phyloP scores from a whole-genome alignment of 2,888 invertebrate genomes.

The Amphipyra tragopoginis region DNA sequence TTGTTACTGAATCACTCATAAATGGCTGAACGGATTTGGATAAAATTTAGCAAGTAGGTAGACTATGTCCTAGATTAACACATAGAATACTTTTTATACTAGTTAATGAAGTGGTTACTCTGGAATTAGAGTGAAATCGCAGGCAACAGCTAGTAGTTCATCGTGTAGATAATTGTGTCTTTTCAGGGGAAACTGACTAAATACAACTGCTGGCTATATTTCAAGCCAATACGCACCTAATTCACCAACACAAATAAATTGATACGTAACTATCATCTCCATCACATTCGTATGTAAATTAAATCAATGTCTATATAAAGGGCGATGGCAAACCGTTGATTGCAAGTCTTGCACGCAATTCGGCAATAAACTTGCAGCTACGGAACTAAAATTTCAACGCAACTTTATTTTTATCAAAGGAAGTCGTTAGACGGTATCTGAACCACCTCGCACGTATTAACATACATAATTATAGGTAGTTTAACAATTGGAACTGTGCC shows the following conservation, averaged over 20 bases:
- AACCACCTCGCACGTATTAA: constrained; percentile 87
- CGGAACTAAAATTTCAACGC: constrained; percentile 90
- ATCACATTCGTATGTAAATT: constrained; percentile 83
- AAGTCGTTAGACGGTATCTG: constrained; percentile 89
- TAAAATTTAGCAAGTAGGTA: too few relatives aligned
- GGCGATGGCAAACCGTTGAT: constrained; percentile 82
- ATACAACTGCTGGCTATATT: background rate
- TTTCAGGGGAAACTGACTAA: background rate
- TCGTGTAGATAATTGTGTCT: too few relatives aligned
- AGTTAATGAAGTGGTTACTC: too few relatives aligned
- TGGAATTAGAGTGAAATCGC: too few relatives aligned
- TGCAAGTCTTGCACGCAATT: constrained; percentile 84
- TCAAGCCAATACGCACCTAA: background rate
- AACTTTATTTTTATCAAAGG: constrained; percentile 89
- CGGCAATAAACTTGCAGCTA: constrained; percentile 86
- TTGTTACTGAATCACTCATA: too few relatives aligned
- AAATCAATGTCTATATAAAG: constrained; percentile 89
- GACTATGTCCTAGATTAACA: too few relatives aligned
- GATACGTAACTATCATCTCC: constrained; percentile 64
- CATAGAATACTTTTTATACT: too few relatives aligned
- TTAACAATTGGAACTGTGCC: constrained; percentile 85
- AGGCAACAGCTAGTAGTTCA: too few relatives aligned
- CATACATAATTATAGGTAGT: constrained; percentile 89
- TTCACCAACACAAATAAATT: constrained; percentile 24
- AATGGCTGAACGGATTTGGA: too few relatives aligned